These are phyloP conservation scores for Callyntrura guangdongensis DNA, from an alignment of 2,888 invertebrate species.

Conservation along the genomic window DNA sequence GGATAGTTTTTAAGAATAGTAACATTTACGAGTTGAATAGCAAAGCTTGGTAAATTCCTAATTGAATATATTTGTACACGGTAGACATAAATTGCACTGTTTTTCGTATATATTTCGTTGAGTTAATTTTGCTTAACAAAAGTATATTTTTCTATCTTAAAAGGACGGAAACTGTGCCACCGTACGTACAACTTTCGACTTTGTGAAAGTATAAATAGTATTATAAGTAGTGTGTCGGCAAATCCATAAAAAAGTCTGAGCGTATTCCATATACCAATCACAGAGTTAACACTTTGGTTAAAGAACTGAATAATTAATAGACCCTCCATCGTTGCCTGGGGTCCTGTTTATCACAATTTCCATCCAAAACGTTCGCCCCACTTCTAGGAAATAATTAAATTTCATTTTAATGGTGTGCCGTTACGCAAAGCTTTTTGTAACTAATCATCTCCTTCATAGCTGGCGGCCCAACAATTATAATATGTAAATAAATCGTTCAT, in stretches of 20 bases:
- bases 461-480: slow-evolving; percentile 29
- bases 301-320: not conserved
- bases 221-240: too few relatives aligned
- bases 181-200: not conserved
- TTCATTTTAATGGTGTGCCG: not conserved
- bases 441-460: not conserved
- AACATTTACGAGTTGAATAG: too few relatives aligned
- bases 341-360: slow-evolving; percentile 78
- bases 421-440: not conserved
- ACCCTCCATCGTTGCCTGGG: slow-evolving; percentile 78
- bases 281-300: not conserved
- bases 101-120: too few relatives aligned
- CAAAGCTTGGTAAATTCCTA: too few relatives aligned
- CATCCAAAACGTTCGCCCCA: slow-evolving; percentile 71
- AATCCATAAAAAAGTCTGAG: not conserved
- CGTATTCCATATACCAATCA: not conserved
- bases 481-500: slow-evolving; percentile 1
- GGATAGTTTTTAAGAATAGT: too few relatives aligned
- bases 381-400: slow-evolving; percentile 47
- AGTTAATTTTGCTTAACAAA: too few relatives aligned
- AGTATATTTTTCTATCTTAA: not conserved
- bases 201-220: not conserved
- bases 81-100: too few relatives aligned
- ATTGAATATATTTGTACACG: too few relatives aligned
- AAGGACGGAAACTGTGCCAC: not conserved